Percentiles rank a stretch among this genome's conserved stretches.
Conservation (phyloP, 2,113 vertebrate genomes). For the Phocoena phocoena region DNA sequence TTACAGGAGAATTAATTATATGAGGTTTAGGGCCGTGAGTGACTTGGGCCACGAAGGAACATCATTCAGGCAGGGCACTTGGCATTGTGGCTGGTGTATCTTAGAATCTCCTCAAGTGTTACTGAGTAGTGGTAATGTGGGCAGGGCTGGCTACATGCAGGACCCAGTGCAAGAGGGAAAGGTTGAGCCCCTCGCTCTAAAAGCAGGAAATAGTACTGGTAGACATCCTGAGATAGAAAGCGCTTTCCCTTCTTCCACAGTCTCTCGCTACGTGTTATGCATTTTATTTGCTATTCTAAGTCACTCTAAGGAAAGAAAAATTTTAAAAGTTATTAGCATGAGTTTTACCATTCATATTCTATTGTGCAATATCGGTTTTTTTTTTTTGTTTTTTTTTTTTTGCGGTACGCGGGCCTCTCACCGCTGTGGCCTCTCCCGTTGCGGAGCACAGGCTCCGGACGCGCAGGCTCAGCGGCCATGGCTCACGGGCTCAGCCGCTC, state of each 20-base stretch:
- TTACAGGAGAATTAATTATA: neutral
- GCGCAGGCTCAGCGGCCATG: no score
- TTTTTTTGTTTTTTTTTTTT: no score
- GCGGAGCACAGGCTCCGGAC: no score
- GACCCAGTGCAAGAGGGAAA: neutral
- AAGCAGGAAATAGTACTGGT: neutral
- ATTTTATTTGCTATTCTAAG: neutral
- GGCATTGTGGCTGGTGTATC: accelerated
- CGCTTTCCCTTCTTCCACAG: neutral
- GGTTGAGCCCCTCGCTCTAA: accelerated
- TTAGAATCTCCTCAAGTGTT: accelerated
- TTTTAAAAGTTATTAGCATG: neutral
- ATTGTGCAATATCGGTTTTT: accelerated
- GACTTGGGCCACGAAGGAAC: neutral
- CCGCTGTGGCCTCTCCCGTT: no score
- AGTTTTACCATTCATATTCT: neutral
- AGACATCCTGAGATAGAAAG: neutral
- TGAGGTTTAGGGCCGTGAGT: neutral
- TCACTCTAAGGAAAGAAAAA: neutral
- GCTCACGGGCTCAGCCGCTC: no score
- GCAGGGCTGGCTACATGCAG: accelerated
- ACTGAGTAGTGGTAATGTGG: accelerated
- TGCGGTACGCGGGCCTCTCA: no score
- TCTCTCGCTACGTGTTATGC: neutral
- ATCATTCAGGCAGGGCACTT: accelerated